Evolutionary conservation across 2,113 vertebrate species (phyloP), one percentile per base, ranked within the genome.

Genomic region (Psophia crepitans): DNA sequence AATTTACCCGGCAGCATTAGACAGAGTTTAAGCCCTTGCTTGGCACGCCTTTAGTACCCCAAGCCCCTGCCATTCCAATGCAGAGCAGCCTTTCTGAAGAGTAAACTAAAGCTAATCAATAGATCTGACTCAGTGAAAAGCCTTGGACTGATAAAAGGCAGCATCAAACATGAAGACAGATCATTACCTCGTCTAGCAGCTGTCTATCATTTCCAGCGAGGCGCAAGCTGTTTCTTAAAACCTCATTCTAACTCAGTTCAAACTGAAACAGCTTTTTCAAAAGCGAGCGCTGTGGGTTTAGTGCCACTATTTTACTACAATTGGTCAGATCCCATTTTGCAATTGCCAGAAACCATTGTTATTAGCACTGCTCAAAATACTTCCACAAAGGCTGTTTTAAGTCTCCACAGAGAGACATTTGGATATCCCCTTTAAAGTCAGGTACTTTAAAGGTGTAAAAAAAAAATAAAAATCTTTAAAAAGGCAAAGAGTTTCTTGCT

Each of bases 1-100:
- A 98, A 98, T 98, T 97, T 98, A 91, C 94, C 69, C 28, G 12
- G 93, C 94, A 98, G 97, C 97, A 97, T 96, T 92, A 73, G 89
- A 60, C 51, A 95, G 95, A 93, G 91, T 92, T 98, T 96, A 95
- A 91, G 97, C 96, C 94, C 84, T 96, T 90, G 91, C 91, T 92
- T 77, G 93, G 92, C 77, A 93, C 58, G 64, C 63, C 81, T 90
- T 93, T 94, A 88, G 58, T 69, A 96, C 87, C 84, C 87, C 73
- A 81, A 91, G 69, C 70, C 91, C 65, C 11, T 79, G 90, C 95
- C 90, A 96, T 94, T 97, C 96, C 92, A 82, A 91, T 94, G 91
- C 95, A 97, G 95, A 98, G 83, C 93, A 96, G 94, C 91, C 83
- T 94, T 93, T 85, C 91, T 30, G 88, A 91, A 94, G 97, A 95